phyloP scores from a whole-genome alignment of 2,113 vertebrate genomes.

The Chinchilla lanigera region DNA sequence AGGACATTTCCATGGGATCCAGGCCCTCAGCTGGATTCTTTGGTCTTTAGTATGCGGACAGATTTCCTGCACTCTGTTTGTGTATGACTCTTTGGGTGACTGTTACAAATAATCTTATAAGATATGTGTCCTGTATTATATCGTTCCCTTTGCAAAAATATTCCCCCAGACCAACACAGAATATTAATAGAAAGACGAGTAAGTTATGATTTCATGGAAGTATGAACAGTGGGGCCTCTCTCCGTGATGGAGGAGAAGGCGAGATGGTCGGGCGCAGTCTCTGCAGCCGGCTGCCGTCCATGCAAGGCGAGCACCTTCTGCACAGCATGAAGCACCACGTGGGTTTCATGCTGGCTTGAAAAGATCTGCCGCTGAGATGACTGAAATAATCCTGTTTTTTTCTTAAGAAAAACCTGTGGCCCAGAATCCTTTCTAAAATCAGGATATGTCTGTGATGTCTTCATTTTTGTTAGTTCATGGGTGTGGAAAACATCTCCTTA shows the following conservation, averaged over 20 bases:
- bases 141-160: no score
- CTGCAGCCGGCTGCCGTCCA: background rate
- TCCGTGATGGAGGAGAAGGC: background rate
- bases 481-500: slow-evolving; percentile 26
- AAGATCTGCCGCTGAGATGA: slow-evolving; percentile 63
- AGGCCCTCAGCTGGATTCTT: no score
- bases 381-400: slow-evolving; percentile 59
- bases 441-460: background rate
- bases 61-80: no score
- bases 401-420: slow-evolving; percentile 69
- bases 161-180: background rate
- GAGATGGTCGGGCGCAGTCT: background rate
- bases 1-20: no score
- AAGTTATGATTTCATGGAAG: slow-evolving; percentile 49
- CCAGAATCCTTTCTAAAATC: slow-evolving; percentile 65
- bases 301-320: background rate
- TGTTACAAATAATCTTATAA: no score
- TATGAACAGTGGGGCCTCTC: slow-evolving; percentile 11
- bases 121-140: no score
- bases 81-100: no score
- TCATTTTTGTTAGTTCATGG: background rate
- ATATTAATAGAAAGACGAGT: slow-evolving; percentile 47
- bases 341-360: slow-evolving; percentile 69
- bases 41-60: no score
- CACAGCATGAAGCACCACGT: slow-evolving; percentile 42